Conservation (phyloP, 2,888 invertebrate genomes). For the Rutpela maculata region DNA sequence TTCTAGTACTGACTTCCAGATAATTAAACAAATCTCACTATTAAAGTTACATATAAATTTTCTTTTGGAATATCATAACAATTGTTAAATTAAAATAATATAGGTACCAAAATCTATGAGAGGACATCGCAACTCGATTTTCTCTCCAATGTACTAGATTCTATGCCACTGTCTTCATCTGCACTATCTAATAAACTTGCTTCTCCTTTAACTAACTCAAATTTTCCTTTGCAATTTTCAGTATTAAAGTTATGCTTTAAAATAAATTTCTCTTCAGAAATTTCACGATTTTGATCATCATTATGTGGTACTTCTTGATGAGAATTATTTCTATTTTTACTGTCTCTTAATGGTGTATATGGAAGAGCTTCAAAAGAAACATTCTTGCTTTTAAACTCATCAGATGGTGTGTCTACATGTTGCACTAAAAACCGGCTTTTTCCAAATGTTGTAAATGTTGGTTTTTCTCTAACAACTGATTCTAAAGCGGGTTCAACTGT, state of each 20-base stretch:
- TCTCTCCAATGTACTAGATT: constrained; percentile 79
- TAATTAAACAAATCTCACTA: neutral
- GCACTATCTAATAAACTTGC: constrained; percentile 80
- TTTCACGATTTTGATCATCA: neutral
- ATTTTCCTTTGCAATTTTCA: constrained; percentile 52
- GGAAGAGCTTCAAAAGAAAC: constrained; percentile 73
- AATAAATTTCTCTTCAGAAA: neutral
- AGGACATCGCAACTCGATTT: constrained; percentile 57
- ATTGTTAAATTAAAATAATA: neutral
- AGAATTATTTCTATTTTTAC: constrained; percentile 16
- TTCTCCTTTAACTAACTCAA: constrained; percentile 73
- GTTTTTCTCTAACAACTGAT: constrained; percentile 74
- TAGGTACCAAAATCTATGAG: neutral
- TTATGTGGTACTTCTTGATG: neutral
- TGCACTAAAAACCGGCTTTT: constrained; percentile 74
- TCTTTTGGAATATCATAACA: no score
- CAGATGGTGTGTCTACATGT: constrained; percentile 71
- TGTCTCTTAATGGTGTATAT: constrained; percentile 66
- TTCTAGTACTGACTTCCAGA: neutral
- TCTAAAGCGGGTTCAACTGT: constrained; percentile 73
- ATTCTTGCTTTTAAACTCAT: constrained; percentile 65
- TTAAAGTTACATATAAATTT: neutral
- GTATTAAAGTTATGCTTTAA: neutral
- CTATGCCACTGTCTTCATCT: constrained; percentile 81
- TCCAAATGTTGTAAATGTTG: constrained; percentile 79